phyloP scores from a whole-genome alignment of 2,113 vertebrate genomes.

The Lycocorax pyrrhopterus region DNA sequence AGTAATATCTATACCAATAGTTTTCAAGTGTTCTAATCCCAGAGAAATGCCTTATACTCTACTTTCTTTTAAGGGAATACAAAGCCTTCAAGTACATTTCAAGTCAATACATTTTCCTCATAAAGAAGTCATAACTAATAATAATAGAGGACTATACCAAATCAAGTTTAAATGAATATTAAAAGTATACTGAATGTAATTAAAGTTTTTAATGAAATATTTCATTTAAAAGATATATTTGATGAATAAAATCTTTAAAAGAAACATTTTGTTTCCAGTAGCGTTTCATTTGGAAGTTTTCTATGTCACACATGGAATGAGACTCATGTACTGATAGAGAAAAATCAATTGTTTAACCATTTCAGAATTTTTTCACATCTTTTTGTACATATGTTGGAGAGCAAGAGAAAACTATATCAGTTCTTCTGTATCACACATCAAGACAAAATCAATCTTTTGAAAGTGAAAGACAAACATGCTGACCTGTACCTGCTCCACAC shows the following conservation, averaged over 20 bases:
- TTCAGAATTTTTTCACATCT: not conserved
- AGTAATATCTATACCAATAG: not conserved
- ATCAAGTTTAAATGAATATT: not conserved
- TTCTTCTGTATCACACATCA: not conserved
- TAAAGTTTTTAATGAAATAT: not conserved
- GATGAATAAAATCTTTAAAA: not conserved
- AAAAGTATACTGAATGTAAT: not conserved
- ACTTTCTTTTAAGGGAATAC: not conserved
- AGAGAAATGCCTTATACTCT: not conserved
- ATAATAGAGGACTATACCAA: not conserved
- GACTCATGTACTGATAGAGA: not conserved
- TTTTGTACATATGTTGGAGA: not conserved
- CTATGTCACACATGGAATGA: not conserved
- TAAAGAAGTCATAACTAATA: not conserved
- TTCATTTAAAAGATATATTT: not conserved
- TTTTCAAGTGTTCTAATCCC: not conserved
- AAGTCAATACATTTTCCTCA: not conserved
- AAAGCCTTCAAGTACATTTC: not conserved
- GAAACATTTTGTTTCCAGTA: not conserved
- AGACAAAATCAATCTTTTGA: not conserved
- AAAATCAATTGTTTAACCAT: not conserved
- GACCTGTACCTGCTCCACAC: not conserved
- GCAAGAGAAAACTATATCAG: accelerated
- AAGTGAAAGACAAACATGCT: not conserved
- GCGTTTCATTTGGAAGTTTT: not conserved